phyloP scores from a whole-genome alignment of 1,140 invertebrate genomes.

The Frieseomelitta varia region DNA sequence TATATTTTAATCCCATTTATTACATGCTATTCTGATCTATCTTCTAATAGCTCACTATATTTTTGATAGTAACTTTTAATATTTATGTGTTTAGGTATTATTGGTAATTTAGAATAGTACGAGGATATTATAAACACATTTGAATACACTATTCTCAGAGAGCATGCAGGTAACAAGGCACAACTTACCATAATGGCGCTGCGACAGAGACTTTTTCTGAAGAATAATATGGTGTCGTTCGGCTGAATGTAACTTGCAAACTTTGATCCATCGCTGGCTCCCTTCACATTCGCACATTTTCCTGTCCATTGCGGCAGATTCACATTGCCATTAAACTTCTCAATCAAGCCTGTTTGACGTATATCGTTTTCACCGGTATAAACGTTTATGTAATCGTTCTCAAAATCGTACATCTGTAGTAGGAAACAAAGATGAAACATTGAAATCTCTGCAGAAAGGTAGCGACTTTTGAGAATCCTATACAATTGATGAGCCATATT shows the following conservation, averaged over 20 bases:
- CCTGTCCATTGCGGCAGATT: conserved; percentile 90
- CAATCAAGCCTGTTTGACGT: conserved; percentile 86
- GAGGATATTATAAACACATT: neutral
- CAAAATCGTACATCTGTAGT: conserved; percentile 92
- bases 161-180: neutral
- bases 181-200: conserved; percentile 87
- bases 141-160: neutral
- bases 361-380: conserved; percentile 88
- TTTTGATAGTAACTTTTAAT: neutral
- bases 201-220: conserved; percentile 91
- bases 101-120: neutral
- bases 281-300: conserved; percentile 88
- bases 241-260: conserved; percentile 87
- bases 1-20: conserved; percentile 14
- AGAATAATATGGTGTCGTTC: conserved; percentile 89
- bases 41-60: neutral
- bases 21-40: neutral
- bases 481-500: neutral
- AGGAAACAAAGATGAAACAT: neutral
- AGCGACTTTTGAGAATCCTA: neutral
- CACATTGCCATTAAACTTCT: conserved; percentile 88
- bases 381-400: conserved; percentile 90
- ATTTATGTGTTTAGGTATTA: neutral
- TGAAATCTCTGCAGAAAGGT: neutral
- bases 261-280: conserved; percentile 93